A percentile compares a stretch with the other conserved stretches of the same genome.
phyloP scores from a whole-genome alignment of 2,797 vertebrate genomes.

The Poliocrania exsul region DNA sequence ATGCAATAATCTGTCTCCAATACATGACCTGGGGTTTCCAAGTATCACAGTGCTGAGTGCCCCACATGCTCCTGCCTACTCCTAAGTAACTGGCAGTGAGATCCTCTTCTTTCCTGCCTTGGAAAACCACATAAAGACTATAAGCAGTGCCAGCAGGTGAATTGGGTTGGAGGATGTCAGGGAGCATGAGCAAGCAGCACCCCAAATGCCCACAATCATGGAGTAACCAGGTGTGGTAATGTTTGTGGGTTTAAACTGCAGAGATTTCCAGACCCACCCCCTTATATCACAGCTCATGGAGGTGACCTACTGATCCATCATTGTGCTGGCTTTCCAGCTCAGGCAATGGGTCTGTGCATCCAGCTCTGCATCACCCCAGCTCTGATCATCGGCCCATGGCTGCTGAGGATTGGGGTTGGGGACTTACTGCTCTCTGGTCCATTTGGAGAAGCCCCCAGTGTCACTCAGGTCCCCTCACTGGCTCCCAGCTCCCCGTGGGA shows the following conservation, averaged over 20 bases:
- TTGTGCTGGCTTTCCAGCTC: not conserved
- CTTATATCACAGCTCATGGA: not conserved
- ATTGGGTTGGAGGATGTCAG: fast-evolving
- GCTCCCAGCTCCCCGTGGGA: not conserved
- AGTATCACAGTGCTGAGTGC: not conserved
- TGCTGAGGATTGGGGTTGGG: not conserved
- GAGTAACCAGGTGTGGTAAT: not conserved
- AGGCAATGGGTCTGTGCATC: not conserved
- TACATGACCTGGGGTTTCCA: not conserved
- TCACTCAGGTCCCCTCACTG: not conserved
- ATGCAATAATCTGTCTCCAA: not conserved
- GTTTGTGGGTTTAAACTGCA: not conserved
- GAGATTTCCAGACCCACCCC: slow-evolving; percentile 11
- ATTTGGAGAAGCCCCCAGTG: not conserved
- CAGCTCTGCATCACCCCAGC: not conserved
- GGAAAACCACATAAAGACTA: not conserved
- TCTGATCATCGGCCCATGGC: not conserved
- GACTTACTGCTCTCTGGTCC: not conserved
- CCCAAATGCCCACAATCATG: not conserved
- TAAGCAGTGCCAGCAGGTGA: not conserved
- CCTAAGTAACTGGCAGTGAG: not conserved
- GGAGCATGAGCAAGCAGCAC: not conserved
- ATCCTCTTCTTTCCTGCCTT: not conserved
- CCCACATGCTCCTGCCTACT: not conserved
- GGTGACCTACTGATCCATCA: not conserved